Base-by-base conservation (phyloP, 2,888 invertebrate species). In the Chrysotoxum bicinctum region DNA sequence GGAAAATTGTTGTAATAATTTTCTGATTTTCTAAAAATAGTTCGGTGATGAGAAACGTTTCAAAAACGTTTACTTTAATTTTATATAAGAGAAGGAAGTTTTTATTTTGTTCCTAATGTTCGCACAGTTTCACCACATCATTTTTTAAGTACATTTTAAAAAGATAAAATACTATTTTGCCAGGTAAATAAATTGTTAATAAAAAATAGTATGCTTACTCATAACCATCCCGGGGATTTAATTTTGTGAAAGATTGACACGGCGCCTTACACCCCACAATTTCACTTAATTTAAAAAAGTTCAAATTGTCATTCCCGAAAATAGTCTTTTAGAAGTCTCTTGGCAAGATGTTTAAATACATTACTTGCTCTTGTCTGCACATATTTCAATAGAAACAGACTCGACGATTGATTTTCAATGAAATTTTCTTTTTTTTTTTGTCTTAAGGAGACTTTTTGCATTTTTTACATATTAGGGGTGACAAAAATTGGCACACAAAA, bases 401-500 rank as follows among this genome's bases (percentile, higher is more conserved):
- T n/a, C n/a, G 48, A 35, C 12, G 66, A 45, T 66, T 50, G 50
- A 66, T 50, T 32, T 66, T 66, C 12, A 64, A 50, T 30, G 19
- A 35, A 50, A 30, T 19, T 37, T 14, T 14, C 8, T 14, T 14
- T 21, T 14, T 30, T 52, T 16, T 14, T 21, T 52, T 16, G 7
- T 21, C n/a, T 14, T 2, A 43, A 16, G n/a, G 40, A 60, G n/a
- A 58, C 37, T 40, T 60, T 21, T 60, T 12, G 10, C 40, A 62
- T 64, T 45, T 45, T 64, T 32, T 12, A 40, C 16, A 19, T n/a
- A 12, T 45, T 45, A 32, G 30, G 30, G 30, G 30, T 45, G 30
- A 45, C 45, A 30, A 8, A 32, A 64, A 19, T 64, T 64, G 64
- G 64, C 64, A 64, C 64, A 45, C 43, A 30, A 6, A 62, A 43